Percentiles rank a stretch among this genome's conserved stretches.
Evolutionary conservation across 2,797 vertebrate species (phyloP).

Genomic region (Oceanodroma leucorhoa): DNA sequence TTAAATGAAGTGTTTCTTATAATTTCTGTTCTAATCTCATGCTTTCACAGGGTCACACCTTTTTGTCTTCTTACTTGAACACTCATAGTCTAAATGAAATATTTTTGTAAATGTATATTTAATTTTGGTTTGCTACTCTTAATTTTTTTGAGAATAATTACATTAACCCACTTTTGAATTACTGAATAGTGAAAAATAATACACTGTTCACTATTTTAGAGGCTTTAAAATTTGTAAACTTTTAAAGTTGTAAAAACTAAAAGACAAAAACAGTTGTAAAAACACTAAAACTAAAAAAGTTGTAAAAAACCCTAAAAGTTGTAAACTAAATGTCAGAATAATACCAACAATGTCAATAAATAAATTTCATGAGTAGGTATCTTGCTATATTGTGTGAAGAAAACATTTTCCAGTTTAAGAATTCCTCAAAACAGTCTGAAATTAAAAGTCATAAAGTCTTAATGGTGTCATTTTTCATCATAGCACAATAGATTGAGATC

Average conservation of each 20-base stretch:
- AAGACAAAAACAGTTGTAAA: not conserved
- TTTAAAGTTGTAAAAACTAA: not conserved
- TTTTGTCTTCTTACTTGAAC: not conserved
- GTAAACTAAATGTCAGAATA: not conserved
- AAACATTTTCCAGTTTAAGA: not conserved
- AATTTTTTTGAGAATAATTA: not conserved
- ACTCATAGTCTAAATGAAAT: not conserved
- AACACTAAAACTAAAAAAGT: not conserved
- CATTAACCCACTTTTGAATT: not conserved
- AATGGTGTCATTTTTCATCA: not conserved
- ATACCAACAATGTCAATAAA: not conserved
- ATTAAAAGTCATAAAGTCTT: not conserved
- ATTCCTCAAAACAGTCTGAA: not conserved
- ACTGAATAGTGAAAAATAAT: not conserved
- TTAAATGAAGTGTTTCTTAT: not conserved
- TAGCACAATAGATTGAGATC: not conserved
- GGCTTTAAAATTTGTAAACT: not conserved
- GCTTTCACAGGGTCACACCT: not conserved
- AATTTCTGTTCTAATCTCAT: not conserved
- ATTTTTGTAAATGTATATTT: not conserved
- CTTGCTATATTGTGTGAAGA: not conserved
- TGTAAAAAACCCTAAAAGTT: rapidly evolving
- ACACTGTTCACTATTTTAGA: not conserved
- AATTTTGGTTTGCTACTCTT: not conserved
- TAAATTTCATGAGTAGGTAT: not conserved